Percentiles rank a stretch among this genome's conserved stretches.
Conservation (phyloP, 2,797 vertebrate species). For the Parauchenoglanis ngamensis region DNA sequence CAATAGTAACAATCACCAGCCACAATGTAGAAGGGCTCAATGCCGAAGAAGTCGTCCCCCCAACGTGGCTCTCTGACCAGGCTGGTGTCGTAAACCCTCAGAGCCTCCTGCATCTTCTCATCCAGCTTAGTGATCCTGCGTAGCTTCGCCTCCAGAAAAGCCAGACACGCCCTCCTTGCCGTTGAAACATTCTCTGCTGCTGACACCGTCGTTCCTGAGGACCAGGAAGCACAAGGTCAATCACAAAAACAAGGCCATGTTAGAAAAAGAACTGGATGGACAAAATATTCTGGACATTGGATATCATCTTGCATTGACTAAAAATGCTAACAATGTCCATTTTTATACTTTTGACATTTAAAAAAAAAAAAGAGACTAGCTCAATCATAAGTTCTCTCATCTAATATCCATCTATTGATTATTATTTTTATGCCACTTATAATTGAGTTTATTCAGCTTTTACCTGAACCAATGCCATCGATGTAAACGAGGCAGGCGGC, state of each 20-base stretch:
- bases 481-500: constrained; percentile 93
- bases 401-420: neutral
- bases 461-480: constrained; percentile 94
- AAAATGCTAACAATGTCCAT: too few relatives aligned
- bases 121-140: constrained; percentile 75
- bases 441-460: constrained; percentile 27
- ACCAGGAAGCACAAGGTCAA: neutral
- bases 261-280: neutral
- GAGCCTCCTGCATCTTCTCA: constrained; percentile 77
- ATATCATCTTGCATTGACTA: neutral
- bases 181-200: constrained; percentile 73
- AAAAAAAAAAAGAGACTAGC: too few relatives aligned
- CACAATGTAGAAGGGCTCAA: constrained; percentile 92
- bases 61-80: constrained; percentile 79
- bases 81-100: constrained; percentile 84
- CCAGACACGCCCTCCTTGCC: constrained; percentile 83
- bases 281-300: neutral
- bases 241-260: neutral
- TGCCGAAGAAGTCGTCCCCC: constrained; percentile 85
- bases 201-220: constrained; percentile 84
- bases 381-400: neutral
- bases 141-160: constrained; percentile 81
- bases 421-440: neutral
- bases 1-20: constrained; percentile 71
- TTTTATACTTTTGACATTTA: too few relatives aligned